A percentile compares a stretch with the other conserved stretches of the same genome.
Evolutionary conservation across 2,888 invertebrate species (phyloP).

Genomic region (Erynnis tages): DNA sequence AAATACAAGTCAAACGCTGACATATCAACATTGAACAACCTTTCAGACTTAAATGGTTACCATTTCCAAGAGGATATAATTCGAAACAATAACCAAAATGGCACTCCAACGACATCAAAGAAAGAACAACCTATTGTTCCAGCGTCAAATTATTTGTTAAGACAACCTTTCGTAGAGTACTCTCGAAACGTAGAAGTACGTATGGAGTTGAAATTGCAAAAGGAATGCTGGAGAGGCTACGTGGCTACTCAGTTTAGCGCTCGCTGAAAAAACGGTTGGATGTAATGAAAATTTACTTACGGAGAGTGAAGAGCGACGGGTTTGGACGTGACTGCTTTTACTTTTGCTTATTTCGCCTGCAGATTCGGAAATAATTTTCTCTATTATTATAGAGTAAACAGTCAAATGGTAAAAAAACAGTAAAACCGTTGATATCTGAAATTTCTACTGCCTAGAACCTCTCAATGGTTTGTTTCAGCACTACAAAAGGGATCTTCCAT

Average conservation of each 20-base stretch:
- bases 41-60: no score
- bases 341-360: background rate
- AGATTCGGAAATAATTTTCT: no score
- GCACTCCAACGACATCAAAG: slow-evolving; percentile 9
- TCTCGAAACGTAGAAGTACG: slow-evolving; percentile 7
- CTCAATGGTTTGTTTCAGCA: no score
- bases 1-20: no score
- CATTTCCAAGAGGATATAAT: no score
- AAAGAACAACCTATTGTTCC: background rate
- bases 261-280: slow-evolving; percentile 7
- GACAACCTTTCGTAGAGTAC: background rate
- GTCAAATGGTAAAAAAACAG: no score
- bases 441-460: no score
- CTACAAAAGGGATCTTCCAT: no score
- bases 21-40: no score
- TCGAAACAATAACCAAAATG: no score
- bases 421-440: no score
- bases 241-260: slow-evolving; percentile 17
- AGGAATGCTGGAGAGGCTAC: slow-evolving; percentile 14
- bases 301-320: background rate
- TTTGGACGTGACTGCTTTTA: background rate
- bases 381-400: no score
- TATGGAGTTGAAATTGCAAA: slow-evolving; percentile 21
- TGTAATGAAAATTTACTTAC: slow-evolving; percentile 7
- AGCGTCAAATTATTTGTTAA: slow-evolving; percentile 12